These are phyloP conservation scores for Buathra laborator DNA, from an alignment of 2,888 invertebrate species.

Conservation along the genomic window DNA sequence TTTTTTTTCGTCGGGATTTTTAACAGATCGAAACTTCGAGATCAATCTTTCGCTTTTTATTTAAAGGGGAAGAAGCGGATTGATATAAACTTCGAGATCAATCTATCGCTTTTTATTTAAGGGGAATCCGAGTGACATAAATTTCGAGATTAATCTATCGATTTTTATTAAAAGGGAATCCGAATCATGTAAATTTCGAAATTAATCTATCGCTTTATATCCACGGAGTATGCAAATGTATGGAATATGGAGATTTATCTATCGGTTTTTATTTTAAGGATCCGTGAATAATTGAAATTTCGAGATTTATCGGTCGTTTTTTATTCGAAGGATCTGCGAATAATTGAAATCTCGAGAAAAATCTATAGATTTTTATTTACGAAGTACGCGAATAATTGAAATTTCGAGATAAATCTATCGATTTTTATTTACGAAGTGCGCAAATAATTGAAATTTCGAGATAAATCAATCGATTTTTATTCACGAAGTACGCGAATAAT, in stretches of 20 bases:
- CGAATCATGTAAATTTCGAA: not conserved
- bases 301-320: not conserved
- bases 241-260: not conserved
- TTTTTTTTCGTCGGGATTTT: not conserved
- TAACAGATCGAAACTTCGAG: not conserved
- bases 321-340: not conserved
- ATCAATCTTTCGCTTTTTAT: not conserved
- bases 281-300: not conserved
- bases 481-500: not conserved
- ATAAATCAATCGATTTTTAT: not conserved
- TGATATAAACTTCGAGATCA: not conserved
- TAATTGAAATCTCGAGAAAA: not conserved
- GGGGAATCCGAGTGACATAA: not conserved
- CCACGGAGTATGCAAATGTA: not conserved
- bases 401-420: not conserved
- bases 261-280: not conserved
- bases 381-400: not conserved
- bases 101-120: not conserved
- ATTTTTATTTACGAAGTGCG: not conserved
- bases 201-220: not conserved
- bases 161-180: not conserved
- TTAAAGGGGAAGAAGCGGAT: not conserved
- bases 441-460: not conserved
- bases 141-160: not conserved
- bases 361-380: not conserved